Conservation (phyloP, 2,797 vertebrate genomes). For the Sebastes kiyomatsui region DNA sequence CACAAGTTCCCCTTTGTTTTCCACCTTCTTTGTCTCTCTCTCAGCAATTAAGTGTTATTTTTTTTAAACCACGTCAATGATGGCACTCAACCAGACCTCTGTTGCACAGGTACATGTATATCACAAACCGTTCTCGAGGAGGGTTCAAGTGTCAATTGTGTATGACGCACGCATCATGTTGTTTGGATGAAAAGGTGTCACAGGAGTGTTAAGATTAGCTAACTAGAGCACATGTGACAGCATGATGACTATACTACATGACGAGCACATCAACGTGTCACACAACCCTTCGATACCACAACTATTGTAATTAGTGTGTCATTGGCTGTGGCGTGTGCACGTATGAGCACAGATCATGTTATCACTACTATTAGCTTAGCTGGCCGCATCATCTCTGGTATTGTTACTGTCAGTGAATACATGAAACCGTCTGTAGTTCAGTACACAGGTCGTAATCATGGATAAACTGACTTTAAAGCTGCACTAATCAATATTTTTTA, state of each 20-base stretch:
- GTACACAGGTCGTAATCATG: fast-evolving
- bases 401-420: no score
- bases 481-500: no score
- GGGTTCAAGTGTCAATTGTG: not conserved
- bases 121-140: not conserved
- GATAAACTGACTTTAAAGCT: no score
- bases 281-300: not conserved
- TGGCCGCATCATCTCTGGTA: no score
- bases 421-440: no score
- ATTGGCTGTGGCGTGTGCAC: not conserved
- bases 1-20: not conserved
- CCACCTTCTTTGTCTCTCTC: not conserved
- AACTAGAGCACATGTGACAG: not conserved
- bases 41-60: not conserved
- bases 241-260: not conserved
- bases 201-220: not conserved
- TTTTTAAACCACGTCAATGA: not conserved
- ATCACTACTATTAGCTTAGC: no score
- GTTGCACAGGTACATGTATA: not conserved
- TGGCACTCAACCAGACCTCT: not conserved
- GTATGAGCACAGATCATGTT: not conserved
- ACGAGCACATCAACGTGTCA: not conserved
- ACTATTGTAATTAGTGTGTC: slow-evolving; percentile 8
- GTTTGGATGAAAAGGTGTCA: not conserved
- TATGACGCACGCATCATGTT: not conserved